Evolutionary conservation across 2,797 vertebrate genomes (phyloP), one percentile per base, ranked within the genome.

Genomic region (Rhinatrema bivittatum): DNA sequence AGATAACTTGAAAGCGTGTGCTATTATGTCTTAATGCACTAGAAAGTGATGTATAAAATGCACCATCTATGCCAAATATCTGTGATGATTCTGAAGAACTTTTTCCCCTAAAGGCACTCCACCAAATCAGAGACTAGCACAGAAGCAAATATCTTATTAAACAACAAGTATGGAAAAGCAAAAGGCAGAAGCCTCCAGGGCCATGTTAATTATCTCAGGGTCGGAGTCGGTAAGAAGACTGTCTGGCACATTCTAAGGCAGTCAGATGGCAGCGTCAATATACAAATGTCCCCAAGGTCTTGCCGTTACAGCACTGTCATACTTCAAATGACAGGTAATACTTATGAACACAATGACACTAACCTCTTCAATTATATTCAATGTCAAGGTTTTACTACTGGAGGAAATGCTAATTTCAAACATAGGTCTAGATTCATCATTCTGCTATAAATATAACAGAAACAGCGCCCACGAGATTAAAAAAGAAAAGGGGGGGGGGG

Each of bases 241-340:
- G 71, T 50, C 65, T 74, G 36, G 4, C 70, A 64, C 63, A 45
- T 63, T 70, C 58, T 46, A 25, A 69, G 36, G 70, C 65, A 81
- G 70, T 81, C 76, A 73, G 71, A 66, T 75, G 71, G 67, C 64
- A 77, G 32, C 42, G 63, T 64, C 76, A 69, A 58, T 37, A 14
- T 30, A 11, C 21, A 27, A 6, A 37, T 42, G 33, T 80, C 82
- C 74, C 81, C 54, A 74, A 78, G 77, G 82, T 61, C 69, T 63
- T 59, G 41, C 70, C 62, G 66, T 72, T 76, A 72, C 15, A 62
- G 59, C 44, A 46, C 60, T 70, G 68, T 78, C 79, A 78, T 78
- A 84, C 78, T 82, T 85, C 73, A 80, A 68, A 74, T 73, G 80
- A 77, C 76, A 79, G 79, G 75, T 77, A 79, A 79, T 78, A 63